Base-by-base conservation (phyloP, 2,113 vertebrate species). In the Rana temporaria region DNA sequence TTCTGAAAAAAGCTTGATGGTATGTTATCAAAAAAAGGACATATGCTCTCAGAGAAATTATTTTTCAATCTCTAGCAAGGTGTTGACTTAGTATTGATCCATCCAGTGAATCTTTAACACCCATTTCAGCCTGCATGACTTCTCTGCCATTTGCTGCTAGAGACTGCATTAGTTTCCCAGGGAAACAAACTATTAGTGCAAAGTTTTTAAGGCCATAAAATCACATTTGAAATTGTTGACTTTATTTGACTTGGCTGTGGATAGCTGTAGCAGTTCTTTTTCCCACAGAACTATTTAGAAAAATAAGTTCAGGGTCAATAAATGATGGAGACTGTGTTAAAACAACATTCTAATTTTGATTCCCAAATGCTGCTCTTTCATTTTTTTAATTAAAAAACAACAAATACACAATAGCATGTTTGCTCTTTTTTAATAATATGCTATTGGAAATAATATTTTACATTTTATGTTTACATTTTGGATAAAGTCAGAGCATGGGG, bases 231-330 rank as follows among this genome's bases (percentile, higher is more conserved):
- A 14, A 79, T 48, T 69, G 63, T 67, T 79, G 77, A 59, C 65
- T 68, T 68, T 68, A 79, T 79, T 79, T 79, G 65, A 79, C 77
- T 79, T 79, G 77, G 77, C 66, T 30, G 16, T 67, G 32, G 52
- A 68, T 79, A 38, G 30, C 65, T 30, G 56, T 59, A 55, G 65
- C 65, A 69, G 32, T n/a, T 57, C 77, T 57, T 69, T 78, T 79
- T 79, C 77, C 77, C 77, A 79, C 77, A 79, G 77, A 69, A 68
- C 53, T 79, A 59, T 79, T 69, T 67, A 34, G 67, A 55, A 65
- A 66, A 78, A 78, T 67, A 79, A 38, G 77, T 59, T 79, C 52
- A 79, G 53, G 77, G 77, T 79, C 77, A 79, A 68, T 69, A 79
- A 68, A 68, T 79, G 76, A 67, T 78, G 77, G 63, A 59, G 30